Conservation (phyloP, 2,113 vertebrate genomes). For the Porphyrio hochstetteri region DNA sequence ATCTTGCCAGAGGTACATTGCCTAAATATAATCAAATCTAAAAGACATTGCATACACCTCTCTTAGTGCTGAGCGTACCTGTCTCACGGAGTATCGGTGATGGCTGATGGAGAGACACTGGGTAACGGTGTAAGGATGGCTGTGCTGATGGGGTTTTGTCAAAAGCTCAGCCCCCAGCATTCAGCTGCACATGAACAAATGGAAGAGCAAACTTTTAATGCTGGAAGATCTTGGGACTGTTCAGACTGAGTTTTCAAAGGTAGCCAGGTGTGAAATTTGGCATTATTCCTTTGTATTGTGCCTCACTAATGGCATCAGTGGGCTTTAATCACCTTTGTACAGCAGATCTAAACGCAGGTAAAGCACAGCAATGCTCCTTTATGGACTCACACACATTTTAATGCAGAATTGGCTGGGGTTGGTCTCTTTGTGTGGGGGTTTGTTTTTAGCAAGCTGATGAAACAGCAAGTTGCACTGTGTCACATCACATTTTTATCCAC, state of each 20-base stretch:
- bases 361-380: not conserved
- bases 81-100: not conserved
- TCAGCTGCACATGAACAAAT: not conserved
- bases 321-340: not conserved
- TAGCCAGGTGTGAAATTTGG: not conserved
- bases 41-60: not conserved
- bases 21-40: slow-evolving; percentile 45
- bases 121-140: not conserved
- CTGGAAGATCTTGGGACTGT: not conserved
- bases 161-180: not conserved
- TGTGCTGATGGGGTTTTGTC: not conserved
- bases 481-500: not conserved
- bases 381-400: not conserved
- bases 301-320: not conserved
- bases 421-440: not conserved
- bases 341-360: not conserved
- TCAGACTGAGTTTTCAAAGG: slow-evolving; percentile 13
- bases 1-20: slow-evolving; percentile 25
- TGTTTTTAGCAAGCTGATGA: not conserved
- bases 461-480: not conserved
- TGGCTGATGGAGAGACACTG: not conserved
- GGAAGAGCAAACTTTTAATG: not conserved
- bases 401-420: not conserved
- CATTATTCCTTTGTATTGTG: not conserved
- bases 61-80: not conserved